A percentile compares a stretch with the other conserved stretches of the same genome.
Conservation (phyloP, 2,797 vertebrate genomes). For the Hydrolagus colliei region DNA sequence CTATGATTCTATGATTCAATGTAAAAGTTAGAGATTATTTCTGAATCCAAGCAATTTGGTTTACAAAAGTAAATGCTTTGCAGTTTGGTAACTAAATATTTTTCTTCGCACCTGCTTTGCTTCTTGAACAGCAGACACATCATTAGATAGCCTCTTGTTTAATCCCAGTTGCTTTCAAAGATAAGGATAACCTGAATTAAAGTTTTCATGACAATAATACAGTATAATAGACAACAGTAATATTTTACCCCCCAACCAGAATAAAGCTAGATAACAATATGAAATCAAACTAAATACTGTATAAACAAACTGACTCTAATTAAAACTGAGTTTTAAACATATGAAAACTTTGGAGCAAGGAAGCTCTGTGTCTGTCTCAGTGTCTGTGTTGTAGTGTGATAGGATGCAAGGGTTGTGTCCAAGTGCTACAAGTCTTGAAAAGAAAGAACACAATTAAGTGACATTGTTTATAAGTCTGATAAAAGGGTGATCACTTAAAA, state of each 20-base stretch:
- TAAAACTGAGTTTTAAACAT: not conserved
- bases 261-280: too few species aligned
- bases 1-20: too few species aligned
- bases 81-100: not conserved
- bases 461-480: not conserved
- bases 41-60: not conserved
- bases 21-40: not conserved
- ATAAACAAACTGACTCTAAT: not conserved
- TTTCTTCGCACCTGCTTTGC: conserved; percentile 70
- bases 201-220: not conserved
- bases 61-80: not conserved
- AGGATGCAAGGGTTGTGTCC: not conserved
- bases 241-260: too few species aligned
- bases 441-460: not conserved
- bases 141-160: conserved; percentile 66
- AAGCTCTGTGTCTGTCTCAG: not conserved
- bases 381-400: not conserved
- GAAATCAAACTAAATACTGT: not conserved
- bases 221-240: too few species aligned
- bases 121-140: conserved; percentile 56
- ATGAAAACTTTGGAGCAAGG: not conserved
- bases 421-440: not conserved
- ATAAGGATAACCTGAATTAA: conserved; percentile 17
- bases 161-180: conserved; percentile 68
- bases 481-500: not conserved